Evolutionary conservation across 2,888 invertebrate genomes (phyloP).

Genomic region (Lasiommata megera): DNA sequence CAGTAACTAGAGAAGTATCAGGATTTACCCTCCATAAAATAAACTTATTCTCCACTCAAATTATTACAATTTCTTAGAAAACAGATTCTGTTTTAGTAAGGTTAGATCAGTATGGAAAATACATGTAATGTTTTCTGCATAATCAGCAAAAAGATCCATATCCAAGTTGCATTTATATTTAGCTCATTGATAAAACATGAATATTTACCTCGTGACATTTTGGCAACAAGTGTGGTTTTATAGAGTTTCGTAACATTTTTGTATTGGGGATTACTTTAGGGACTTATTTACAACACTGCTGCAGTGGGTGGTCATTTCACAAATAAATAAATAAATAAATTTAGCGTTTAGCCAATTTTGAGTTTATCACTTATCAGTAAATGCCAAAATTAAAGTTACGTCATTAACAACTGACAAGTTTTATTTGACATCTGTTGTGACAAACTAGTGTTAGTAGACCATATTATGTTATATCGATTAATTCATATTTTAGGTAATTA

Average conservation of each 20-base stretch:
- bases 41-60: too few relatives aligned
- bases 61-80: too few relatives aligned
- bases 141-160: too few relatives aligned
- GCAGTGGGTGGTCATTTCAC: background rate
- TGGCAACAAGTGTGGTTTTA: conserved; percentile 35
- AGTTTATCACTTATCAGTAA: background rate
- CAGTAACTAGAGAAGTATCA: too few relatives aligned
- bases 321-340: background rate
- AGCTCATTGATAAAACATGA: background rate
- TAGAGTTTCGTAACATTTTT: conserved; percentile 53
- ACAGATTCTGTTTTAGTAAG: too few relatives aligned
- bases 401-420: background rate
- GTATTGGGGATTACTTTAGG: background rate
- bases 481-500: too few relatives aligned
- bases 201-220: conserved; percentile 27
- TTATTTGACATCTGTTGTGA: too few relatives aligned
- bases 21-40: too few relatives aligned
- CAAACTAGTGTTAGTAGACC: too few relatives aligned
- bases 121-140: too few relatives aligned
- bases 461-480: too few relatives aligned
- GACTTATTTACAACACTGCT: background rate
- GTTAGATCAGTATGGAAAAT: too few relatives aligned
- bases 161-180: background rate
- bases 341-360: background rate
- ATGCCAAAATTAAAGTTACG: background rate